Evolutionary conservation across 37 sponge, comb jelly and placozoan species (phyloP).

Genomic region (Diacarnus erythraeanus): DNA sequence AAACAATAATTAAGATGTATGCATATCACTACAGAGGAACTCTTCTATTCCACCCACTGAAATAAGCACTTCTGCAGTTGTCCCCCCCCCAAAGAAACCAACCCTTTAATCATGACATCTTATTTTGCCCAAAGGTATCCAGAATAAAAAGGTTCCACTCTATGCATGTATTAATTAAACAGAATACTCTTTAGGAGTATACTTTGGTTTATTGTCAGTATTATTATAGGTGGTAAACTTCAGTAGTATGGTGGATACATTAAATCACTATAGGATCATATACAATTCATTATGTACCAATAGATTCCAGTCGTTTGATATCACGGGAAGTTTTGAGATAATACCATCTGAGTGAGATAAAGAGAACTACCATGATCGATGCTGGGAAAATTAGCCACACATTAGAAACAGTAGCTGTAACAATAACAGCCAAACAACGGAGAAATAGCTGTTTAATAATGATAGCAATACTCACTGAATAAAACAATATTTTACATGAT

Average conservation of each 20-base stretch:
- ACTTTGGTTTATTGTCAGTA: not conserved
- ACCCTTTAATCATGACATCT: too few relatives aligned
- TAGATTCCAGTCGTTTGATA: slow-evolving; percentile 75
- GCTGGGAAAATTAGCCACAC: slow-evolving; percentile 51
- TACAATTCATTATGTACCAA: slow-evolving; percentile 62
- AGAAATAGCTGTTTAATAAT: slow-evolving; percentile 47
- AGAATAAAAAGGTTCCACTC: too few relatives aligned
- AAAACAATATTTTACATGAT: not conserved
- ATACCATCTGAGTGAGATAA: slow-evolving; percentile 46
- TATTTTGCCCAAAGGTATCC: too few relatives aligned
- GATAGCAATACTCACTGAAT: too few relatives aligned
- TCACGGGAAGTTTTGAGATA: slow-evolving; percentile 63
- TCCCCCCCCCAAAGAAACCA: too few relatives aligned
- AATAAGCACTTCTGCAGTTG: too few relatives aligned
- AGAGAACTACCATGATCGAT: slow-evolving; percentile 12
- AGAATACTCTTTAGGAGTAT: too few relatives aligned
- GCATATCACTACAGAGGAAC: too few relatives aligned
- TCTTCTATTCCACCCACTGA: too few relatives aligned
- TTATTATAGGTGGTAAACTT: not conserved
- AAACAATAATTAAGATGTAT: too few relatives aligned
- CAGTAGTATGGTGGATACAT: not conserved
- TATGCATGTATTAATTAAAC: too few relatives aligned
- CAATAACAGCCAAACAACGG: slow-evolving; percentile 55
- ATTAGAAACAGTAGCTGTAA: slow-evolving; percentile 53
- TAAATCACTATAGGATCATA: too few relatives aligned